Percentiles rank a stretch among this genome's conserved stretches.
phyloP scores from a whole-genome alignment of 2,888 invertebrate species.

The Gisinianus flammeolus region DNA sequence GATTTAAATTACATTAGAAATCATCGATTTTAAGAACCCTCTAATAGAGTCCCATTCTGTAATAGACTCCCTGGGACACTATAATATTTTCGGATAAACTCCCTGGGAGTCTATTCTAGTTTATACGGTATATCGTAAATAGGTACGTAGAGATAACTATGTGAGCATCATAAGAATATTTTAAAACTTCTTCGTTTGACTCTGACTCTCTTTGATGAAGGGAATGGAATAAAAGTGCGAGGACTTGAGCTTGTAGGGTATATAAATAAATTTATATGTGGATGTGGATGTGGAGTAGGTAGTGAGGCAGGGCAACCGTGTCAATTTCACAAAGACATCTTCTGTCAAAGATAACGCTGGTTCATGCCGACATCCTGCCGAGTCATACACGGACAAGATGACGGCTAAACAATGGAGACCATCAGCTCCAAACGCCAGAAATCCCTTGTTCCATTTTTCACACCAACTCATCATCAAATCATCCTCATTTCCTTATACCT shows the following conservation, averaged over 20 bases:
- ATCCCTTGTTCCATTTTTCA: slow-evolving; percentile 43
- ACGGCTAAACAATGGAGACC: slow-evolving; percentile 47
- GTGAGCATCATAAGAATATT: no score
- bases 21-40: no score
- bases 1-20: no score
- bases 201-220: no score
- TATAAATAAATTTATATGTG: neutral
- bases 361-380: slow-evolving; percentile 48
- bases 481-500: slow-evolving; percentile 7
- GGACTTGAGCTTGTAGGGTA: neutral
- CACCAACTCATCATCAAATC: slow-evolving; percentile 40
- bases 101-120: no score
- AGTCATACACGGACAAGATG: slow-evolving; percentile 46
- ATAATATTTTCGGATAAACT: no score
- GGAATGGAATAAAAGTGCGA: no score
- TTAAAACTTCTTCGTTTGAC: no score
- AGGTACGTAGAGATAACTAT: no score
- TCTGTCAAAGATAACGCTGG: slow-evolving; percentile 45
- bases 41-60: no score
- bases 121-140: no score
- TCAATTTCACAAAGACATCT: slow-evolving; percentile 49
- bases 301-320: slow-evolving; percentile 24
- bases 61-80: no score
- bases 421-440: slow-evolving; percentile 33
- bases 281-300: neutral